Conservation (phyloP, 1,140 invertebrate species). For the Microplitis mediator region DNA sequence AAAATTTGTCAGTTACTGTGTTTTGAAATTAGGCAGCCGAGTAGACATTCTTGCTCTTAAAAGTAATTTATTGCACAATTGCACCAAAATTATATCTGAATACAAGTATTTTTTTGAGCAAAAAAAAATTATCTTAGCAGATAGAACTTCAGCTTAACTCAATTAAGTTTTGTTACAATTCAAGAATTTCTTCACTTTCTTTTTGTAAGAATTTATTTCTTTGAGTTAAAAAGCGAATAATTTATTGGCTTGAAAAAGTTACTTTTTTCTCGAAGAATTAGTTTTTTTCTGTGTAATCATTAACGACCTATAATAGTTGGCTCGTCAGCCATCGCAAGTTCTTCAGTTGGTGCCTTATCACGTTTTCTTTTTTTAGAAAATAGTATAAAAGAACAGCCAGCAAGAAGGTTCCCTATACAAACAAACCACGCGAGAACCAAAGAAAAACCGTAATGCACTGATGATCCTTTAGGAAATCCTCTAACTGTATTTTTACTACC, state of each 20-base stretch:
- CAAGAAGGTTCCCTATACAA: constrained; percentile 73
- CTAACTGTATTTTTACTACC: constrained; percentile 70
- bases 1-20: too few relatives aligned
- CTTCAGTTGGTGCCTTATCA: constrained; percentile 77
- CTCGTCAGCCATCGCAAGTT: constrained; percentile 82
- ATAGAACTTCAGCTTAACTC: too few relatives aligned
- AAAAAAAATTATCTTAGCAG: too few relatives aligned
- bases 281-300: constrained; percentile 36
- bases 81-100: too few relatives aligned
- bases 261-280: background rate
- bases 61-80: too few relatives aligned
- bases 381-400: constrained; percentile 76
- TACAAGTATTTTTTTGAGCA: too few relatives aligned
- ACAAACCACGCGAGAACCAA: constrained; percentile 81
- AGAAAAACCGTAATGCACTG: constrained; percentile 73
- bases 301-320: constrained; percentile 82
- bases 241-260: background rate
- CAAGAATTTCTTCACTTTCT: too few relatives aligned
- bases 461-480: constrained; percentile 72
- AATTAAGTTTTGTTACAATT: too few relatives aligned
- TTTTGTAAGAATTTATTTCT: too few relatives aligned
- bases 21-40: too few relatives aligned
- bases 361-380: constrained; percentile 85
- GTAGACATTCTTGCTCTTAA: too few relatives aligned
- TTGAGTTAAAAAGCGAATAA: too few relatives aligned